Conservation (phyloP, 2,113 vertebrate genomes). For the Apus apus region DNA sequence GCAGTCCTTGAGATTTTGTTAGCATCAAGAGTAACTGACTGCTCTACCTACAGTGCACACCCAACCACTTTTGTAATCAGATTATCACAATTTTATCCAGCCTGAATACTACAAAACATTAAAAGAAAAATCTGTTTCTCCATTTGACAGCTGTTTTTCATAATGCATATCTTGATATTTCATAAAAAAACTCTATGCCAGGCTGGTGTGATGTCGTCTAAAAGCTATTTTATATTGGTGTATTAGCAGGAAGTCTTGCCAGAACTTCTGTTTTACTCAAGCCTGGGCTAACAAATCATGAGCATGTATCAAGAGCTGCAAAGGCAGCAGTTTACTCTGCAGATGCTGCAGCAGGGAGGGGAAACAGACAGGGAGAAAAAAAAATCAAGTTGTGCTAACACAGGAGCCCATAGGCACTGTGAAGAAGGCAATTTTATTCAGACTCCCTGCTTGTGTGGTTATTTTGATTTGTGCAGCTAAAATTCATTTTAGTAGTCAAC, state of each 20-base stretch:
- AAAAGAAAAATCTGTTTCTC: neutral
- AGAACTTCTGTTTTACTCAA: neutral
- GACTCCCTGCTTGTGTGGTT: neutral
- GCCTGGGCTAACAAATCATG: neutral
- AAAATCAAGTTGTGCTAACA: neutral
- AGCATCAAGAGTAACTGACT: neutral
- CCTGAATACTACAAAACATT: neutral
- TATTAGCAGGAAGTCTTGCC: neutral
- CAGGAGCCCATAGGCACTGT: neutral
- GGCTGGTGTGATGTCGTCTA: neutral
- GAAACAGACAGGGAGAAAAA: neutral
- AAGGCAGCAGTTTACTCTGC: neutral
- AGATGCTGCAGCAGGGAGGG: neutral
- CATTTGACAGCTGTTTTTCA: neutral
- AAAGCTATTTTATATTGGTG: neutral
- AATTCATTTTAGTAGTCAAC: neutral
- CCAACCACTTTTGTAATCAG: neutral
- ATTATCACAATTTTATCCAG: neutral
- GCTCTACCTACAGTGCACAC: neutral
- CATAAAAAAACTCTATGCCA: neutral
- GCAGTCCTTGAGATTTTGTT: neutral
- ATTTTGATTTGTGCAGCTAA: neutral
- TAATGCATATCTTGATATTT: neutral
- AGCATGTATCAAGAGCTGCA: neutral
- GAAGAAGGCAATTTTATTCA: neutral